Evolutionary conservation across 2,113 vertebrate genomes (phyloP), one percentile per base, ranked within the genome.

Genomic region (Bubo bubo): DNA sequence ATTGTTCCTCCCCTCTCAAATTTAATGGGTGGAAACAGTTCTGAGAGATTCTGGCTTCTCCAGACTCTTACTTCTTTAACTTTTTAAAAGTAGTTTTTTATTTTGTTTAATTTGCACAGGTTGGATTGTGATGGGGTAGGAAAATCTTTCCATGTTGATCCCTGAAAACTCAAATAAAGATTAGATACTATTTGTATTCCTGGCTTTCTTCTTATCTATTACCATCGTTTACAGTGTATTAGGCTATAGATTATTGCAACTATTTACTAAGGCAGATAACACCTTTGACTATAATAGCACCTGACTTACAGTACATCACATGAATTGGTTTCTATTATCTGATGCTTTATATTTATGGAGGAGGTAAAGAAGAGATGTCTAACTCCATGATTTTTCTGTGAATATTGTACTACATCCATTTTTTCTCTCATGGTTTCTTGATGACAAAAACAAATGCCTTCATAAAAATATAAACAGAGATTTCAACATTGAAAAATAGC

Each of bases 231-330:
- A 77, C 45, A 18, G 9, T 74, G 34, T 47, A 96, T 90, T 64
- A 92, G 26, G n/a, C 47, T 77, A 90, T 63, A 91, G 79, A 94
- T 95, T 95, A 93, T 77, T 90, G 52, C 27, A 84, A 52, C 59
- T 96, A 67, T 94, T 88, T 94, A 86, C 88, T 39, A 74, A 59
- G 59, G 59, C 21, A 94, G 82, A 95, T 83, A 96, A 80, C 34
- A 95, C 62, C 66, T 90, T 94, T 95, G 92, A 90, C 55, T 92
- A 63, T 96, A 95, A 95, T 90, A 95, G 86, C n/a, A 74, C 59
- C 75, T 77, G 92, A 92, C 76, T 93, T 80, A 90, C 64, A 84
- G 83, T 96, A 88, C 35, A 86, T 97, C 76, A 83, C 64, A 71
- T 23, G 63, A 95, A 96, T 71, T 89, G 90, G 6, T 92, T 92